Base-by-base conservation (phyloP, 2,113 vertebrate species). In the Microcebus jonahi region DNA sequence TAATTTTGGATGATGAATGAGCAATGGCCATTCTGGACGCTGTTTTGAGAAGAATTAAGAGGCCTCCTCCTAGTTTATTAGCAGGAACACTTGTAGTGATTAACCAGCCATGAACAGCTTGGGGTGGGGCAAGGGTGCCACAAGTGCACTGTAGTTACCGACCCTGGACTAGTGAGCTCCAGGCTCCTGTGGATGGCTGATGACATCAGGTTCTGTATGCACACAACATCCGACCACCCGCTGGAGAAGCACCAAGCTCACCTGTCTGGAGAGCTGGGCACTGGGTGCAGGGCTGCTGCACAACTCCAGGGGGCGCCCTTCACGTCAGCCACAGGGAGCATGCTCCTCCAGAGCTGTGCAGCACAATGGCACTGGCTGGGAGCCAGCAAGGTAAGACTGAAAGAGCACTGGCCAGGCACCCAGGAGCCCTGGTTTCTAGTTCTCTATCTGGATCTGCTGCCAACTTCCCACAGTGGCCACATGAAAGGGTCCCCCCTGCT, bases 81-180 rank as follows among this genome's bases (percentile, higher is more conserved):
- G 3, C 77, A 15, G 39, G 18, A 59, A 15, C 3, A 1, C 14
- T 5, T 17, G 25, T 1, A 23, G n/a, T 1, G 42, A 63, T 31
- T 5, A 14, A 12, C 0, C 9, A 68, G 75, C 13, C 18, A 1
- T 7, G 8, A 45, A 6, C 53, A 42, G 5, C 13, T 57, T 36
- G 14, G 57, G 4, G 9, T 23, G 5, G 36, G 18, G 2, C 17
- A 2, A 23, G n/a, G 34, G 25, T 57, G 65, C 94, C 36, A 4
- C 0, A 0, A 1, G 4, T 0, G 17, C 18, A 10, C 50, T 6
- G 0, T 4, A 25, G 70, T 25, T 14, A 48, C 67, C 31, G 53
- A 81, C 20, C 39, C 63, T 55, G 79, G 45, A 10, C 34, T 3
- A 18, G 15, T n/a, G 59, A 39, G 31, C 8, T 29, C 59, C 34